Base-by-base conservation (phyloP, 53 echinoderm and acorn worm species). In the Mesocentrotus franciscanus region DNA sequence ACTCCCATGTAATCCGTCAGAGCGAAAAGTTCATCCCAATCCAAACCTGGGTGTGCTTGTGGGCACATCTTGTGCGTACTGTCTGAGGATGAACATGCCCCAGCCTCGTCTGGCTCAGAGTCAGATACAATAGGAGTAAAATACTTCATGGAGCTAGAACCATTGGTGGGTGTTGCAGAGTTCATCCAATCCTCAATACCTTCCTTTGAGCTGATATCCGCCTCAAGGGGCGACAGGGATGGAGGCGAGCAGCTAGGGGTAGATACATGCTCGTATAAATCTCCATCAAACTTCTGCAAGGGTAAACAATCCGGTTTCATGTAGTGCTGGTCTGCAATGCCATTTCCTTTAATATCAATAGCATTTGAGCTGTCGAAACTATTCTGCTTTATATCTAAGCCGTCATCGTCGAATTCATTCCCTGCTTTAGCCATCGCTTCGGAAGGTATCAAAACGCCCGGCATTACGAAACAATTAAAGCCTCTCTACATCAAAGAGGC, bases 1-100 rank as follows among this genome's bases (percentile, higher is more conserved):
- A 93, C 59, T 36, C 60, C 59, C 61, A 78, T 56, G 61, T 93
- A 93, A 34, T 93, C 93, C 15, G 93, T 60, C 16, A 93, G 83
- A 11, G 84, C 93, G 83, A 93, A 93, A 1, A 93, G 34, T 81
- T 93, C 93, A 36, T 93, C 93, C 93, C 93, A 93, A 1, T 81
- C 93, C 10, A 81, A 14, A 49, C 83, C 61, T 16, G 66, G 91
- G 15, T 87, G 87, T 10, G 87, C 87, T 59, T 87, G 87, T 29
- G 87, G 87, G 20, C 58, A 87, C 87, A 58, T 57, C 58, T 11
- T 58, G 15, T 87, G 57, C 87, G 9, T 57, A 58, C 13, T 12
- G 24, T 87, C 87, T 7, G 87, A 87, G 1, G 58, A 58, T 24
- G 59, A 10, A 58, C n/a, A 26, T 87, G 49, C 56, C 18, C 87